Evolutionary conservation across 2,888 invertebrate species (phyloP), one percentile per base, ranked within the genome.

Genomic region (Cephus runcator): DNA sequence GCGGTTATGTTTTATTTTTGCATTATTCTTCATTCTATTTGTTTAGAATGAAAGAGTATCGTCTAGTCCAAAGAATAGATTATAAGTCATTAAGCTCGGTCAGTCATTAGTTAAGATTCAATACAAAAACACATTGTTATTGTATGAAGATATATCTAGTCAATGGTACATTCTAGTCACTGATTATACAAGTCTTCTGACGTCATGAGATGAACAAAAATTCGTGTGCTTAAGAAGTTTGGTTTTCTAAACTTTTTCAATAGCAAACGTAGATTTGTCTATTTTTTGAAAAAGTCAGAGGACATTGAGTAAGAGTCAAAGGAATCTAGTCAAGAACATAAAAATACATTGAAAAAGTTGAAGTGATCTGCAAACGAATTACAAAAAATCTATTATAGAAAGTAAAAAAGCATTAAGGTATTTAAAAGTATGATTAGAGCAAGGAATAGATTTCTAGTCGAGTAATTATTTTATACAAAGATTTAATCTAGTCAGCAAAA

Each of bases 51-150:
- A 83, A 86, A 84, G 89, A 90, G 90, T 90, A 87, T 84, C 78
- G 83, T 90, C 89, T 90, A 90, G 89, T 90, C 89, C 81, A 87
- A 86, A 86, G 83, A 85, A 81, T 81, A 33, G 80, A 79, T 75
- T 69, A 79, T 71, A 79, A 71, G 71, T 31, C 31, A 71, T 71
- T 15, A 33, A 30, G 11, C 12, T 71, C 71, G 23, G 56, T 9
- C 23, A 9, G 56, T 23, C 56, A 9, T 23, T 31, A 71, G 12
- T 71, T 34, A 31, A 34, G 12, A 30, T 33, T 33, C 0, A 71
- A 33, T 34, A 34, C 12, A 71, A 71, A 31, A 71, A 9, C 12
- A 12, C 31, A 33, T 31, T 71, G 12, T 71, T 15, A 34, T 71
- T 23, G 34, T 15, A 71, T 71, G 3, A 71, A 71, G 3, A 33